Percentiles rank a stretch among this genome's conserved stretches.
Evolutionary conservation across 2,888 invertebrate species (phyloP).

Genomic region (Tinea pellionella): DNA sequence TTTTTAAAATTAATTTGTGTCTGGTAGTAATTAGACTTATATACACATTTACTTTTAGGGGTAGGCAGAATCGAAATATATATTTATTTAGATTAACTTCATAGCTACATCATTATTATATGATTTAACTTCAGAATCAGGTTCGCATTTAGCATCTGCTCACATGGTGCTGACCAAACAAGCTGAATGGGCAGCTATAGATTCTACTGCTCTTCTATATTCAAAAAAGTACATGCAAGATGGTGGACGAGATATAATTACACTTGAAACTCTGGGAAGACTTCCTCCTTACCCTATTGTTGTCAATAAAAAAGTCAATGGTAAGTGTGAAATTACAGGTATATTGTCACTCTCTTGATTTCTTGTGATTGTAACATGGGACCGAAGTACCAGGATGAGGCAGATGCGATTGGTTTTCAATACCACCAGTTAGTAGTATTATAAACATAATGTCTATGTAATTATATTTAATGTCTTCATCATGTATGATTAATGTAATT

Average conservation of each 20-base stretch:
- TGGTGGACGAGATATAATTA: conserved; percentile 64
- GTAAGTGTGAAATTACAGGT: conserved; percentile 34
- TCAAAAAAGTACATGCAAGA: conserved; percentile 68
- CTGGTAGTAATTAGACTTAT: no score
- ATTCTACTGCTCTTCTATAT: conserved; percentile 68
- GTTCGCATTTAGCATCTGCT: conserved; percentile 72
- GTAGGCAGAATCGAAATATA: conserved; percentile 11
- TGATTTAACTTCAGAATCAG: conserved; percentile 48
- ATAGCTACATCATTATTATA: not conserved
- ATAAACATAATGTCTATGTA: no score
- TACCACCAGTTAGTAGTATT: no score
- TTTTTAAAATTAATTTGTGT: no score
- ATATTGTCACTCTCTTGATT: not conserved
- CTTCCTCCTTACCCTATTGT: conserved; percentile 76
- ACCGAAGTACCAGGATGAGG: no score
- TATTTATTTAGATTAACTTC: no score
- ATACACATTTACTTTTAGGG: no score
- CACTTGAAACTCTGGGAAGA: conserved; percentile 73
- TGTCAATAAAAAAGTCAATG: conserved; percentile 66
- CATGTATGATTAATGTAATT: no score
- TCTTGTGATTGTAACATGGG: no score
- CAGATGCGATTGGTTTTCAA: no score
- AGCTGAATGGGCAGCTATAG: conserved; percentile 74
- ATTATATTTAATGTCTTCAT: no score
- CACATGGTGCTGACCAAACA: conserved; percentile 72